Conservation (phyloP, 2,113 vertebrate genomes). For the Hippopotamus amphibius region DNA sequence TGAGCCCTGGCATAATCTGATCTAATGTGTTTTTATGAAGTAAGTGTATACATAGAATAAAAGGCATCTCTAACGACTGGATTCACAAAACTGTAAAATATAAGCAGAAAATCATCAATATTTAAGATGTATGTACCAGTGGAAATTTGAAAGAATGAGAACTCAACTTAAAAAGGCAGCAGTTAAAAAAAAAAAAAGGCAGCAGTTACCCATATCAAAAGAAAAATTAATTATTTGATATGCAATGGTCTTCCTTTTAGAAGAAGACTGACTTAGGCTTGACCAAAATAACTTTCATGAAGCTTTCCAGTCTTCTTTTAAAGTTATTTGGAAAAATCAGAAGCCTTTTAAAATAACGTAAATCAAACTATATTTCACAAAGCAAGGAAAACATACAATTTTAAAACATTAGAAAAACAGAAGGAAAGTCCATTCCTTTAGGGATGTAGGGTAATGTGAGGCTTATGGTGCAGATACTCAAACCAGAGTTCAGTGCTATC, state of each 20-base stretch:
- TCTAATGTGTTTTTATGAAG: neutral
- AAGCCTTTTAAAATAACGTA: constrained; percentile 18
- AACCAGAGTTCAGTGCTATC: neutral
- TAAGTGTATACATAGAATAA: neutral
- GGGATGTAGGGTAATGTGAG: neutral
- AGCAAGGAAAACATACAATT: neutral
- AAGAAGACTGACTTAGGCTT: neutral
- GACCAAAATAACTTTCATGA: neutral
- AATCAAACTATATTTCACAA: constrained; percentile 21
- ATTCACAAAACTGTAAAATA: neutral
- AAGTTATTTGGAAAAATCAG: constrained; percentile 31
- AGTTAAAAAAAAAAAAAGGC: neutral
- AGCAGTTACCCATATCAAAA: neutral
- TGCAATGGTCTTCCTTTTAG: neutral
- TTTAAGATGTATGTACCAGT: neutral
- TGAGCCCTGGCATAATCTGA: neutral
- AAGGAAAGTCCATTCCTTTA: neutral
- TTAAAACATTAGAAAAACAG: neutral
- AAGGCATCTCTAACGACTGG: neutral
- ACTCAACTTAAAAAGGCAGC: neutral
- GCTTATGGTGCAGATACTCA: neutral
- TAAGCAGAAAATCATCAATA: constrained; percentile 12
- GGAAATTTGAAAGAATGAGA: neutral
- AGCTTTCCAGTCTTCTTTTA: neutral
- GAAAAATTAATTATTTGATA: neutral